phyloP scores from a whole-genome alignment of 2,888 invertebrate genomes.

The Mesopsocus fuscifrons region DNA sequence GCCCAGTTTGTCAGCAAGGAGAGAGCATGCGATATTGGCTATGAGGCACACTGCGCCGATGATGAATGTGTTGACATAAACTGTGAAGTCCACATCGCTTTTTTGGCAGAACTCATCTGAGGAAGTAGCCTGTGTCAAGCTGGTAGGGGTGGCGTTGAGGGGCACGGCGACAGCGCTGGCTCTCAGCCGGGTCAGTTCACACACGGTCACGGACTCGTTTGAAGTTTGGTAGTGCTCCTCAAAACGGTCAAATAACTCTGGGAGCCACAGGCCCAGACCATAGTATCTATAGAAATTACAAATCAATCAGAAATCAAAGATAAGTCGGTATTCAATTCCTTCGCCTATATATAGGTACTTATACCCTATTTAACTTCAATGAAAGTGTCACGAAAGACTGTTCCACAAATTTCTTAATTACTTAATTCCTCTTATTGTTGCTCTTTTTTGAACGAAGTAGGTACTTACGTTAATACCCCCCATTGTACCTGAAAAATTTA shows the following conservation, averaged over 20 bases:
- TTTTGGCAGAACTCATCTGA: conserved; percentile 23
- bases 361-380: too few species aligned
- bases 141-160: conserved; percentile 7
- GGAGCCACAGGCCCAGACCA: conserved; percentile 55
- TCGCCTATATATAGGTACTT: too few species aligned
- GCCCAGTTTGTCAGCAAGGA: conserved; percentile 27
- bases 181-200: conserved; percentile 23
- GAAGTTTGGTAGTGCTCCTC: conserved; percentile 26
- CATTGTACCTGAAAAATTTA: too few species aligned
- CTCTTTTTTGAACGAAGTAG: too few species aligned
- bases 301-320: not conserved
- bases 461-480: too few species aligned
- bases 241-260: conserved; percentile 47
- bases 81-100: conserved; percentile 34
- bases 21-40: conserved; percentile 42
- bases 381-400: too few species aligned
- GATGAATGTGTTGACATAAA: conserved; percentile 43
- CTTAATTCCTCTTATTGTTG: too few species aligned
- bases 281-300: conserved; percentile 32
- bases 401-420: too few species aligned
- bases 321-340: too few species aligned
- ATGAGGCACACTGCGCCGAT: conserved; percentile 44
- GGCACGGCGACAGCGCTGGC: not conserved
- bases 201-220: conserved; percentile 29
- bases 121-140: conserved; percentile 6